Evolutionary conservation across 1,140 invertebrate species (phyloP).

Genomic region (Triops cancriformis): DNA sequence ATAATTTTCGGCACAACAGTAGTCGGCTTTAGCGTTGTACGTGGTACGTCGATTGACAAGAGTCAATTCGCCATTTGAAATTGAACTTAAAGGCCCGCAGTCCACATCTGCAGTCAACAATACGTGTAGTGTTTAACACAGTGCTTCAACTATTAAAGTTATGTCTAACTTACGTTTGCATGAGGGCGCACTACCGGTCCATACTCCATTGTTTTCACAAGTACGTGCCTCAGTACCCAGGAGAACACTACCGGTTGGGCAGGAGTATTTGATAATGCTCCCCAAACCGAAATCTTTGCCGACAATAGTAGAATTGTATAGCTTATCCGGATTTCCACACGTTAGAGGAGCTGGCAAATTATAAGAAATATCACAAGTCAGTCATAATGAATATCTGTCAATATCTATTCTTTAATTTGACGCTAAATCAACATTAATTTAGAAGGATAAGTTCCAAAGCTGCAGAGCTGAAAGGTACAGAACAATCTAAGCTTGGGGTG

Average conservation of each 20-base stretch:
- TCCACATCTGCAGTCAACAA: slow-evolving; percentile 57
- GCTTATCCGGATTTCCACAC: slow-evolving; percentile 77
- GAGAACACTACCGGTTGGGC: slow-evolving; percentile 72
- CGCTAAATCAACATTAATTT: no score
- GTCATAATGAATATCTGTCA: background rate
- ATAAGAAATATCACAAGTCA: background rate
- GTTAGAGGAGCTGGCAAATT: slow-evolving; percentile 58
- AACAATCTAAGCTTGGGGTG: no score
- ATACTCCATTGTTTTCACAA: slow-evolving; percentile 65
- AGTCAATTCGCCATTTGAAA: slow-evolving; percentile 63
- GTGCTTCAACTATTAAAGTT: background rate
- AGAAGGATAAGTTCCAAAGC: no score
- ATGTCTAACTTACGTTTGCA: slow-evolving; percentile 67
- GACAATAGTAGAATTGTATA: slow-evolving; percentile 70
- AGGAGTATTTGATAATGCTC: slow-evolving; percentile 61
- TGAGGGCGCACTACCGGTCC: slow-evolving; percentile 64
- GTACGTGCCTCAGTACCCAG: slow-evolving; percentile 58
- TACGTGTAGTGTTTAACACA: background rate
- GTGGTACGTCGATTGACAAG: slow-evolving; percentile 62
- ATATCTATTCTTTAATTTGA: no score
- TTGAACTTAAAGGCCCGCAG: slow-evolving; percentile 58
- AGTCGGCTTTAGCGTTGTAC: slow-evolving; percentile 62
- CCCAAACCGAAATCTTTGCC: slow-evolving; percentile 60
- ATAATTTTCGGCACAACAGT: slow-evolving; percentile 73
- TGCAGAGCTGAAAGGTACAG: no score